Evolutionary conservation across 1,140 invertebrate genomes (phyloP).

Genomic region (Drosophila athabasca): DNA sequence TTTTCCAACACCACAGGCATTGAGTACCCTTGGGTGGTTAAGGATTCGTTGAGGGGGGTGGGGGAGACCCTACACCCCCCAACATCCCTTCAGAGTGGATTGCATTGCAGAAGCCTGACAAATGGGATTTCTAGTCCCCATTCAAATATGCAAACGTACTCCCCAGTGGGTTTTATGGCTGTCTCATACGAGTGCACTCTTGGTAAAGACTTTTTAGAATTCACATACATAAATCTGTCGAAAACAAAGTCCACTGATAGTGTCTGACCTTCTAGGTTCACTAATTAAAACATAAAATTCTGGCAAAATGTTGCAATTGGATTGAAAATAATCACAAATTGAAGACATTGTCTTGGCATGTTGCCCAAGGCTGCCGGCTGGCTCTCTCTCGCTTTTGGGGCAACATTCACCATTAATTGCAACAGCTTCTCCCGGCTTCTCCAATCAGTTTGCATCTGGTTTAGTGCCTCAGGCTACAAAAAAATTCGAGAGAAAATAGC

Average conservation of each 20-base stretch:
- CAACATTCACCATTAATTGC: slow-evolving; percentile 12
- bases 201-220: not conserved
- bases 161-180: not conserved
- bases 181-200: not conserved
- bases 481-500: slow-evolving; percentile 3
- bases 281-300: slow-evolving; percentile 45
- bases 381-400: not conserved
- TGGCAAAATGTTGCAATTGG: slow-evolving; percentile 29
- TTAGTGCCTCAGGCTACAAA: not conserved
- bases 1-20: slow-evolving; percentile 63
- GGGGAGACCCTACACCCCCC: not conserved
- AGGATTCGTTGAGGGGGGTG: too few species aligned
- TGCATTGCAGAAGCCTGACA: slow-evolving; percentile 65
- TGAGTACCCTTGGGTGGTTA: slow-evolving; percentile 17
- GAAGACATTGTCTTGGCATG: slow-evolving; percentile 29
- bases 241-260: not conserved
- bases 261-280: not conserved
- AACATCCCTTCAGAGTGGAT: slow-evolving; percentile 23
- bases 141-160: not conserved
- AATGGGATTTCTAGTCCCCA: slow-evolving; percentile 50
- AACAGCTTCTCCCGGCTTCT: slow-evolving; percentile 13
- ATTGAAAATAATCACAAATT: slow-evolving; percentile 19
- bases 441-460: slow-evolving; percentile 19
- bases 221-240: slow-evolving; percentile 26
- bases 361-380: slow-evolving; percentile 9